These are phyloP conservation scores for Ophion slaviceki DNA, from an alignment of 2,888 invertebrate species.

Conservation along the genomic window DNA sequence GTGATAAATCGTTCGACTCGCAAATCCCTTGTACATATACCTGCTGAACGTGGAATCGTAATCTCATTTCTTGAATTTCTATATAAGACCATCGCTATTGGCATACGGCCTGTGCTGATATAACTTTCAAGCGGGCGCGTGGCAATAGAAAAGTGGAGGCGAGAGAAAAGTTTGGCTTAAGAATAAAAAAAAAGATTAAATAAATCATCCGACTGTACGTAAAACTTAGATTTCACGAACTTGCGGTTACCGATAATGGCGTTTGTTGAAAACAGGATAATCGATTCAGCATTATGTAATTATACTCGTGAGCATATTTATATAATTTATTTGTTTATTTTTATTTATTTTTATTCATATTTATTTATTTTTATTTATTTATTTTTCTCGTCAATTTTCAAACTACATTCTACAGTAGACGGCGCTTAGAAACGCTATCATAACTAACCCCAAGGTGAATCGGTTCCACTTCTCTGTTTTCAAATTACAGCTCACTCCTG, in stretches of 20 bases:
- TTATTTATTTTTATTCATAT: no score
- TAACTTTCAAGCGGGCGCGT: conserved; percentile 27
- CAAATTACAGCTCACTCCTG: no score
- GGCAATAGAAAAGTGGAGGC: conserved; percentile 26
- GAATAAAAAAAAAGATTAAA: conserved; percentile 14
- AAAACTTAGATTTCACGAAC: conserved; percentile 14
- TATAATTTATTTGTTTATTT: no score
- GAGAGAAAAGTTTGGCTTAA: conserved; percentile 8
- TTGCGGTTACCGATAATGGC: not conserved
- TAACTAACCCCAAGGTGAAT: no score
- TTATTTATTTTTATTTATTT: no score
- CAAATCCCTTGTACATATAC: conserved; percentile 60
- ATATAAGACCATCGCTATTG: conserved; percentile 28
- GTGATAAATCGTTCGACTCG: conserved; percentile 76
- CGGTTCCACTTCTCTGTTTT: no score
- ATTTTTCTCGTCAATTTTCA: no score
- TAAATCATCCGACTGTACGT: conserved; percentile 3
- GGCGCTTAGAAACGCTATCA: no score
- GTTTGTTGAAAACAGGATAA: conserved; percentile 3
- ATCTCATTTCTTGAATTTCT: conserved; percentile 66
- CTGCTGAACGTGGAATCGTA: conserved; percentile 65
- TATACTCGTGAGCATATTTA: no score
- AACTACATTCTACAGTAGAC: no score
- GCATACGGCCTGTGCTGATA: conserved; percentile 13
- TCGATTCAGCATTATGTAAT: not conserved